Percentiles rank a stretch among this genome's conserved stretches.
These are phyloP conservation scores for Thymelicus acteon DNA, from an alignment of 2,888 invertebrate genomes.

Conservation along the genomic window DNA sequence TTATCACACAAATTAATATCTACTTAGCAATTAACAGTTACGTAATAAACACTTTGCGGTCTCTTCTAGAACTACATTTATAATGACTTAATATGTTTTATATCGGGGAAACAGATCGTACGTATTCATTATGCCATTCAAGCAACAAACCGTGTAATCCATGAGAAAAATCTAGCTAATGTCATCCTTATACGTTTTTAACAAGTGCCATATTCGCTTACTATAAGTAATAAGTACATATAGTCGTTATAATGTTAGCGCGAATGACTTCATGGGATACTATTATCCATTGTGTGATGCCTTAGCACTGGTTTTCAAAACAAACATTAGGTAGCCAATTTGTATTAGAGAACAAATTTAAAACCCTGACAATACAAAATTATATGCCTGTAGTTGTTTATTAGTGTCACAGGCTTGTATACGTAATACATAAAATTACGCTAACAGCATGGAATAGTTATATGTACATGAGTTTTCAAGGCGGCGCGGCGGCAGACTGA, in stretches of 20 bases:
- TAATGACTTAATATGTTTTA: conserved; percentile 29
- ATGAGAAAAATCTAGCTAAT: conserved; percentile 12
- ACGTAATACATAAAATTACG: too few species aligned
- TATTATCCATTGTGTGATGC: conserved; percentile 31
- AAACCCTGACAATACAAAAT: background rate
- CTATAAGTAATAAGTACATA: background rate
- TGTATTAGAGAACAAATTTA: conserved; percentile 10
- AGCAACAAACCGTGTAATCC: conserved; percentile 30
- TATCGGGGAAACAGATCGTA: conserved; percentile 30
- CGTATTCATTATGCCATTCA: conserved; percentile 26
- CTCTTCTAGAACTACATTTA: background rate
- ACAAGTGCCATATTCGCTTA: conserved; percentile 13
- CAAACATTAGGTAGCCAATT: conserved; percentile 11
- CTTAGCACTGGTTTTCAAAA: conserved; percentile 24
- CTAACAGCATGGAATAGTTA: too few species aligned
- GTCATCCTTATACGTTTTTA: background rate
- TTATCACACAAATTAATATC: background rate
- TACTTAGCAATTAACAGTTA: background rate
- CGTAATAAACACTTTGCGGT: background rate
- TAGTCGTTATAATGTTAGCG: conserved; percentile 21
- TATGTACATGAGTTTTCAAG: too few species aligned
- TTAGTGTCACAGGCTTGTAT: too few species aligned
- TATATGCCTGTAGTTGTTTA: too few species aligned
- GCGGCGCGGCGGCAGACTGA: too few species aligned
- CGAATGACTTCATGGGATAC: conserved; percentile 32